Evolutionary conservation across 2,888 invertebrate genomes (phyloP), one percentile per base, ranked within the genome.

Genomic region (Caenorhabditis zanzibari): DNA sequence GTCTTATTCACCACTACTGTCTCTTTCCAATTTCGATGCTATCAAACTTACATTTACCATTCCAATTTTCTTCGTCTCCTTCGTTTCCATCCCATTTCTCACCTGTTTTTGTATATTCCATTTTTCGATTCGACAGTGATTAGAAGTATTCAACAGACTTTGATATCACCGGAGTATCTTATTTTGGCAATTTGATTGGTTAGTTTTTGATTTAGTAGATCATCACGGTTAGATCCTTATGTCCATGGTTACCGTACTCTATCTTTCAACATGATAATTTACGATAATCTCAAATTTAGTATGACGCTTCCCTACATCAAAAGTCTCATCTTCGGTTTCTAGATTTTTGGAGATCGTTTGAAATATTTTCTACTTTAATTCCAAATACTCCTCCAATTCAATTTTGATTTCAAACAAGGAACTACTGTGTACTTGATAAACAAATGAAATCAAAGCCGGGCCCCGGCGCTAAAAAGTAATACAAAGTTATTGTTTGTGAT

Each of bases 11-110:
- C n/a, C n/a, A n/a, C 58, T 49, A 59, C 77, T 71, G 68, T 69
- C 77, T 68, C 59, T 63, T 69, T 58, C 47, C 47, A 75, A 49
- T 52, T 58, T 71, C 56, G 79, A 79, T 79, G 64, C 79, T 72
- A 79, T 79, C 79, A 79, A 71, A 71, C 71, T 54, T 54, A 19
- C 69, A 77, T 63, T 77, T 76, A 76, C 69, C 69, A 77, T 58
- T 79, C 24, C 61, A 59, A 35, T 59, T 59, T 19, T 38, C 61
- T 41, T 41, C 61, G 12, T 61, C 24, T 41, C 38, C 12, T 22
- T 59, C 19, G 12, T 61, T 47, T 19, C 47, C 19, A n/a, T 47
- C 47, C 19, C 44, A 41, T 9, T 19, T 63, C 54, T 38, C 52
- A 54, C 63, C 44, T 71, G 56, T 79, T 71, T 63, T 56, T 72